Evolutionary conservation across 2,113 vertebrate genomes (phyloP).

Genomic region (Ophthalmolycus amberensis): DNA sequence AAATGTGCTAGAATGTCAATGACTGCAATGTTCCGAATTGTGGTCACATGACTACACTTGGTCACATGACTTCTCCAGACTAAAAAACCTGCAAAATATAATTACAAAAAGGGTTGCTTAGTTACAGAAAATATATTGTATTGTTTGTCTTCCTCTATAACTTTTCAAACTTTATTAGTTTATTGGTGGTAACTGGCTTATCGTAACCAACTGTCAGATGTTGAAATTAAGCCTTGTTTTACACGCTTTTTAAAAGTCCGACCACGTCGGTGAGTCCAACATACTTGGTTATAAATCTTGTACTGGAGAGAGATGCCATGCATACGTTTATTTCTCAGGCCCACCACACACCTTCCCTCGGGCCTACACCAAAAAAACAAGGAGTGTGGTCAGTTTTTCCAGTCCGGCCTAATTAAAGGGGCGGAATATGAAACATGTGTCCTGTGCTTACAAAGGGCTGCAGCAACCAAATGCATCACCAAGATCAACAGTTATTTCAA

Average conservation of each 20-base stretch:
- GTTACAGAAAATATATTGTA: too few species aligned
- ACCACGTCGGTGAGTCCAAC: constrained; percentile 63
- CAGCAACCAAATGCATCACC: constrained; percentile 63
- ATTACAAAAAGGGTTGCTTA: too few species aligned
- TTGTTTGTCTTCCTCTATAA: too few species aligned
- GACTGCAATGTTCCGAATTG: too few species aligned
- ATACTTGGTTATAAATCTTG: constrained; percentile 76
- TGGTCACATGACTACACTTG: too few species aligned
- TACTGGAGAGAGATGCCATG: constrained; percentile 69
- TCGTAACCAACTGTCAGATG: constrained; percentile 67
- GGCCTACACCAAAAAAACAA: constrained; percentile 63
- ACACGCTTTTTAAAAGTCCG: constrained; percentile 69
- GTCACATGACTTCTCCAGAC: too few species aligned
- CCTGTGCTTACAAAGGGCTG: constrained; percentile 70
- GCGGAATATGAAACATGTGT: constrained; percentile 71
- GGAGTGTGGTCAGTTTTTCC: constrained; percentile 78
- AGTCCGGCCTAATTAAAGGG: constrained; percentile 76
- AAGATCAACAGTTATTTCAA: constrained; percentile 66
- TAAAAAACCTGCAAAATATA: too few species aligned
- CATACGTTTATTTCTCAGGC: constrained; percentile 69
- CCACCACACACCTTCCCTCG: constrained; percentile 76
- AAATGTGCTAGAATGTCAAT: too few species aligned
- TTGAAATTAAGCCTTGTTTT: constrained; percentile 72
- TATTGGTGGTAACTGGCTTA: constrained; percentile 70
- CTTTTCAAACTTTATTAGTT: too few species aligned